phyloP scores from a whole-genome alignment of 1,140 invertebrate genomes.

The Diabrotica undecimpunctata region DNA sequence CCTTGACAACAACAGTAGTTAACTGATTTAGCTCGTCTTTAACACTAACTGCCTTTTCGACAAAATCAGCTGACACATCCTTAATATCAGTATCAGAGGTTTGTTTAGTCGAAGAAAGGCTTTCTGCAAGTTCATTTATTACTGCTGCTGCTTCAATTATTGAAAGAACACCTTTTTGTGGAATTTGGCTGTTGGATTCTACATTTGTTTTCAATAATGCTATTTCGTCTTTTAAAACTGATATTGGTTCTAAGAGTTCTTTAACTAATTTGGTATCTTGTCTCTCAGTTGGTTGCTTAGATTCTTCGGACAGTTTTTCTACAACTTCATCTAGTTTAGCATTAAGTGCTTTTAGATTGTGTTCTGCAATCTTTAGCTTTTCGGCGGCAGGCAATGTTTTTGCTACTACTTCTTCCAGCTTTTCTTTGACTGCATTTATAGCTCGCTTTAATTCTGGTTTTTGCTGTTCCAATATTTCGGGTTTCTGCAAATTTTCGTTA shows the following conservation, averaged over 20 bases:
- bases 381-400: conserved; percentile 4
- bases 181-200: neutral
- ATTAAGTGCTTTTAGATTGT: neutral
- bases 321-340: neutral
- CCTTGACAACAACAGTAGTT: conserved; percentile 19
- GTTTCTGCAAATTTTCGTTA: conserved; percentile 9
- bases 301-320: neutral
- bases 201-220: neutral
- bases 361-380: neutral
- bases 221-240: neutral
- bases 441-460: conserved; percentile 20
- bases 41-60: neutral
- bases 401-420: neutral
- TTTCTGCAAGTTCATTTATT: neutral
- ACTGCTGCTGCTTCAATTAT: neutral
- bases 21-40: conserved; percentile 4
- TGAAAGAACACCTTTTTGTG: neutral
- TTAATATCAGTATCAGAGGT: neutral
- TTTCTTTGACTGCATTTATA: neutral
- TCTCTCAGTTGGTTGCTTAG: neutral
- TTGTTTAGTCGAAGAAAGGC: neutral
- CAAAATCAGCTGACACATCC: neutral
- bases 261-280: neutral
- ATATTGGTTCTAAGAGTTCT: neutral
- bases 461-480: conserved; percentile 13